These are phyloP conservation scores for Drosophila fungiperda DNA, from an alignment of 2,888 invertebrate genomes.

Conservation along the genomic window DNA sequence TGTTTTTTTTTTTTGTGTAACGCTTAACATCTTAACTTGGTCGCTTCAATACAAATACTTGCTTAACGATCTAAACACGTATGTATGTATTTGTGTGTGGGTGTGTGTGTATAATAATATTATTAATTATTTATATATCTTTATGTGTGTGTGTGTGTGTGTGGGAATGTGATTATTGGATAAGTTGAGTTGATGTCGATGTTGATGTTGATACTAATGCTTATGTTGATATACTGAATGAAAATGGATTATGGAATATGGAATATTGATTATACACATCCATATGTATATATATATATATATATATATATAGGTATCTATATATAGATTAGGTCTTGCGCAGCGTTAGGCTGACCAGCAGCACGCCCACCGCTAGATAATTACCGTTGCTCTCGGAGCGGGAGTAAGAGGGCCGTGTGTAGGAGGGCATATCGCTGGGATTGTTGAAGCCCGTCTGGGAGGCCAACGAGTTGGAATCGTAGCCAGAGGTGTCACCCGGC, in stretches of 20 bases:
- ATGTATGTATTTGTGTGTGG: constrained; percentile 22
- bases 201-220: constrained; percentile 27
- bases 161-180: constrained; percentile 19
- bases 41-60: constrained; percentile 40
- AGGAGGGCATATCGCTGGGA: constrained; percentile 80
- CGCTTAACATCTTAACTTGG: constrained; percentile 41
- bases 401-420: constrained; percentile 82
- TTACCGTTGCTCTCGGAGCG: constrained; percentile 85
- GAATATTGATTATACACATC: not conserved
- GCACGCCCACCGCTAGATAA: constrained; percentile 83
- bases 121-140: constrained; percentile 16
- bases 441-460: constrained; percentile 81
- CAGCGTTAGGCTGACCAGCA: constrained; percentile 82
- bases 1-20: constrained; percentile 4
- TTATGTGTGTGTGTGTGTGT: constrained; percentile 3
- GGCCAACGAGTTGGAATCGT: constrained; percentile 78
- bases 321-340: constrained; percentile 61
- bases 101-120: constrained; percentile 9
- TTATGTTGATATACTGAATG: constrained; percentile 32
- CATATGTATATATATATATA: not conserved
- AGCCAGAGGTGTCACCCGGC: constrained; percentile 79
- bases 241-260: constrained; percentile 17
- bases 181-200: constrained; percentile 22
- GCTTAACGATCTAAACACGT: constrained; percentile 16
- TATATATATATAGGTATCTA: not conserved